Conservation (phyloP, 2,113 vertebrate species). For the Dromiciops gliroides region DNA sequence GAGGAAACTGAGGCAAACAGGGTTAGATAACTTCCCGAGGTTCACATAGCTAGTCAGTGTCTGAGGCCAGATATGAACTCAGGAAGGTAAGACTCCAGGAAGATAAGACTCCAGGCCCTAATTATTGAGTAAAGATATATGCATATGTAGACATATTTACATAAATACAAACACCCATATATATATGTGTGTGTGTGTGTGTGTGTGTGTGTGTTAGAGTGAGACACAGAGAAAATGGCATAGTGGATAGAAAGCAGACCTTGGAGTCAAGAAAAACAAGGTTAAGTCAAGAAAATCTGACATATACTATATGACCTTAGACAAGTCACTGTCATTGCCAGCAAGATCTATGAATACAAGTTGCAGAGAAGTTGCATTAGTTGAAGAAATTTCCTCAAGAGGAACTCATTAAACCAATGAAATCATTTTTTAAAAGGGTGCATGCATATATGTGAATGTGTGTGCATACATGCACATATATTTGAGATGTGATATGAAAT, state of each 20-base stretch:
- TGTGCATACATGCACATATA: neutral
- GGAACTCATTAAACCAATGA: neutral
- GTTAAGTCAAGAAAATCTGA: neutral
- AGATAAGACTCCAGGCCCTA: neutral
- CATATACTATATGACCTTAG: neutral
- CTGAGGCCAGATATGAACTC: no score
- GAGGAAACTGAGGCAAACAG: neutral
- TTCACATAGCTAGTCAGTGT: neutral
- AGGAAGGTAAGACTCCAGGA: neutral
- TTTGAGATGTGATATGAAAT: neutral
- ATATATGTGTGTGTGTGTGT: neutral
- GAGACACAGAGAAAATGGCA: neutral
- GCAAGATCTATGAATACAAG: neutral
- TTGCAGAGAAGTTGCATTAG: neutral
- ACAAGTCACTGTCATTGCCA: neutral
- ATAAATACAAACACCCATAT: neutral
- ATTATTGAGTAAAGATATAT: neutral
- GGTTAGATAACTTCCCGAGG: neutral
- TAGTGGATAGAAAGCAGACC: neutral
- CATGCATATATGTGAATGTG: no score
- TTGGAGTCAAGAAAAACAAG: neutral
- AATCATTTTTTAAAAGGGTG: no score
- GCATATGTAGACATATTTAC: neutral
- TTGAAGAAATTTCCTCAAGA: neutral
- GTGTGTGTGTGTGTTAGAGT: neutral